phyloP scores from a whole-genome alignment of 2,113 vertebrate genomes.

The Danionella cerebrum region DNA sequence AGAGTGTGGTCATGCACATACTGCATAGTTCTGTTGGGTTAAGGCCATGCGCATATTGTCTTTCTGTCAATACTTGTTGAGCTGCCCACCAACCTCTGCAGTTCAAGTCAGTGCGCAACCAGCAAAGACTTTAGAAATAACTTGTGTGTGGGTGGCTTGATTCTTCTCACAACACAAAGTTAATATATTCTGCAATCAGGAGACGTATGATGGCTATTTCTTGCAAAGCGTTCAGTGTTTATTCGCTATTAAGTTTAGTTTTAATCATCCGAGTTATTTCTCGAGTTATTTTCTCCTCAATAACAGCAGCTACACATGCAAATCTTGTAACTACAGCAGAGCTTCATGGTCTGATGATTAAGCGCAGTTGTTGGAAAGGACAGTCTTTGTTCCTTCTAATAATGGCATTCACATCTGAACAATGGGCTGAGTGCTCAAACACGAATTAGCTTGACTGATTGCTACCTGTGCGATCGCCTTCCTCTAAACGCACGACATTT shows the following conservation, averaged over 20 bases:
- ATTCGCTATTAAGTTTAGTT: slow-evolving; percentile 7
- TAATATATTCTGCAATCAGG: slow-evolving; percentile 26
- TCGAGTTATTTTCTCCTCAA: not conserved
- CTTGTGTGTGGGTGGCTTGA: slow-evolving; percentile 6
- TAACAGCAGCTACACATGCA: not conserved
- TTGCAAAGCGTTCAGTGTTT: not conserved
- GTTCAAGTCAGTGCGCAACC: not conserved
- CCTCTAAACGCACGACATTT: slow-evolving; percentile 4
- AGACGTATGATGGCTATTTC: slow-evolving; percentile 2
- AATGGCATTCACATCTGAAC: slow-evolving; percentile 17
- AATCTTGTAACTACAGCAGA: slow-evolving; percentile 11
- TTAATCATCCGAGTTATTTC: not conserved
- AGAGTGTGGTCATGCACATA: slow-evolving; percentile 4
- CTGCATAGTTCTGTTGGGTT: too few relatives aligned
- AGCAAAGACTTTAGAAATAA: slow-evolving; percentile 10
- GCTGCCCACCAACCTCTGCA: slow-evolving; percentile 26
- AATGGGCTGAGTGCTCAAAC: slow-evolving; percentile 18
- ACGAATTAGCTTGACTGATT: slow-evolving; percentile 24
- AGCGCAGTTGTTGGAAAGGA: slow-evolving; percentile 5
- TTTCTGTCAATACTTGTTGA: slow-evolving; percentile 1
- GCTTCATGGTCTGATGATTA: slow-evolving; percentile 23
- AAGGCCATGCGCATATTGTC: too few relatives aligned
- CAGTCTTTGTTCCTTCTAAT: slow-evolving; percentile 7
- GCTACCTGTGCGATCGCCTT: slow-evolving; percentile 11
- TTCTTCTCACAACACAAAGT: slow-evolving; percentile 15